phyloP scores from a whole-genome alignment of 2,797 vertebrate species.

The Hippopotamyrus pictus region DNA sequence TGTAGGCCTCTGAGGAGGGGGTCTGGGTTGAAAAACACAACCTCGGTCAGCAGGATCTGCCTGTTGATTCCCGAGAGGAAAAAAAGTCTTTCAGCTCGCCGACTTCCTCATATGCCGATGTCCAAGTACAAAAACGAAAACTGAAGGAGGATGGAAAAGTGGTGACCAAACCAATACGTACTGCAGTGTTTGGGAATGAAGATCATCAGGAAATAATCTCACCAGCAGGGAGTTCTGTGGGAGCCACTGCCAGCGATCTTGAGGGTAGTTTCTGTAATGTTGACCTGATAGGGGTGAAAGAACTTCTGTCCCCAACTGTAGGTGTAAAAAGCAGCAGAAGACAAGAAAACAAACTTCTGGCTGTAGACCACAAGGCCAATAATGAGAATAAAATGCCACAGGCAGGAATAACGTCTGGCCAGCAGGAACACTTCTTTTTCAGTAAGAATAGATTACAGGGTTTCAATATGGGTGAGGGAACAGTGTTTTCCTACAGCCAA shows the following conservation, averaged over 20 bases:
- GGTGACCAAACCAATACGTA: slow-evolving; percentile 15
- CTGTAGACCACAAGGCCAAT: background rate
- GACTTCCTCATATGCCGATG: slow-evolving; percentile 33
- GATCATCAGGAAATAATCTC: slow-evolving; percentile 16
- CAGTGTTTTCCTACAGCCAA: background rate
- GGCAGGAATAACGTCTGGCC: background rate
- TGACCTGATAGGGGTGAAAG: background rate
- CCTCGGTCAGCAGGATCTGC: slow-evolving; percentile 61
- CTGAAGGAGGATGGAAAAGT: slow-evolving; percentile 24
- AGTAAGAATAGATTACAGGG: background rate
- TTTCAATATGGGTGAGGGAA: background rate
- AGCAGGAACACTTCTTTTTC: background rate
- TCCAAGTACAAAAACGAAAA: slow-evolving; percentile 37
- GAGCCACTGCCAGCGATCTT: no score
- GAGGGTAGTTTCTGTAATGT: background rate
- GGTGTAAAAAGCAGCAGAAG: background rate
- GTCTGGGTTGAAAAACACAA: slow-evolving; percentile 88
- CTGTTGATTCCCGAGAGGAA: slow-evolving; percentile 52
- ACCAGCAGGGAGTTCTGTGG: background rate
- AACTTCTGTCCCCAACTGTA: background rate
- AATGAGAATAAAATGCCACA: background rate
- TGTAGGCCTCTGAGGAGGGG: slow-evolving; percentile 87
- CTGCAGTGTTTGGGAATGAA: slow-evolving; percentile 26
- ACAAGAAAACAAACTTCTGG: background rate
- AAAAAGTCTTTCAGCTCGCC: slow-evolving; percentile 45